Evolutionary conservation across 1,140 invertebrate genomes (phyloP).

Genomic region (Chrysoperla carnea): DNA sequence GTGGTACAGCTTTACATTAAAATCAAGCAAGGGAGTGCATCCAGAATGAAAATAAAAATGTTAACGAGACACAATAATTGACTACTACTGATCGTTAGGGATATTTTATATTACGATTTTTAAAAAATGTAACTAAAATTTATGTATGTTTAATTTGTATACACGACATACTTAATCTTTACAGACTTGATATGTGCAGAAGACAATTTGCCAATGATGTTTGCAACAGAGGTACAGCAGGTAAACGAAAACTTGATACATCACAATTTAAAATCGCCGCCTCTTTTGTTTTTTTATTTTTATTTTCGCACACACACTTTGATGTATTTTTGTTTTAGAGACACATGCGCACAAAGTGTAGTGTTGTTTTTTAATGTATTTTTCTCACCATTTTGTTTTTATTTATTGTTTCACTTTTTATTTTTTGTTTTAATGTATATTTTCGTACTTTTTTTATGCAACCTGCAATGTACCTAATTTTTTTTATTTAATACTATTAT

Average conservation of each 20-base stretch:
- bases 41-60: too few species aligned
- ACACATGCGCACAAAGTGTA: not conserved
- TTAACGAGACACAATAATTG: too few species aligned
- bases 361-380: not conserved
- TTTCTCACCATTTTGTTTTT: not conserved
- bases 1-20: too few species aligned
- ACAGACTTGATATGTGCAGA: constrained; percentile 97
- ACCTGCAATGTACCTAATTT: constrained; percentile 15
- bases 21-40: too few species aligned
- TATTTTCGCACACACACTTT: constrained; percentile 3
- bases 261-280: not conserved
- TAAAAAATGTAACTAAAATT: too few species aligned
- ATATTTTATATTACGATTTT: too few species aligned
- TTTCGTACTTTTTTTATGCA: constrained; percentile 14
- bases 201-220: constrained; percentile 82
- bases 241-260: constrained; percentile 38
- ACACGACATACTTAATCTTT: constrained; percentile 20
- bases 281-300: constrained; percentile 1
- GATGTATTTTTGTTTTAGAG: constrained; percentile 4
- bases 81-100: too few species aligned
- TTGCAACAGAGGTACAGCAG: constrained; percentile 95
- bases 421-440: constrained; percentile 10
- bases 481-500: too few species aligned
- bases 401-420: constrained; percentile 9
- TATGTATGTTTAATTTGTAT: too few species aligned